Conservation (phyloP, 2,113 vertebrate species). For the Procapra przewalskii region DNA sequence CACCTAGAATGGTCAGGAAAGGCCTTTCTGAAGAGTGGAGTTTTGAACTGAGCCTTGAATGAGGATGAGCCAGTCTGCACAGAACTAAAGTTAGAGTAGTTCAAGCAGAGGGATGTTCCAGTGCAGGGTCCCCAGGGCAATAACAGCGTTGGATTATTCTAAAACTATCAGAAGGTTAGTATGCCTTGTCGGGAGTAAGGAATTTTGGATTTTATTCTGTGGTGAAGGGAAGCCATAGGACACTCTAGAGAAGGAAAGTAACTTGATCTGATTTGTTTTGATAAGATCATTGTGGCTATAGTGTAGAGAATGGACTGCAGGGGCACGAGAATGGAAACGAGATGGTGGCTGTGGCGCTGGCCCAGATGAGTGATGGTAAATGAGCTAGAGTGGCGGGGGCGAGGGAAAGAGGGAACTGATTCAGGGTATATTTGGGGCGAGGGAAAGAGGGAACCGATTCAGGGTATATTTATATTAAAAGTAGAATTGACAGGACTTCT, state of each 20-base stretch:
- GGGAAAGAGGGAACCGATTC: not conserved
- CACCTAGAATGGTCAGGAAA: not conserved
- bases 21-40: not conserved
- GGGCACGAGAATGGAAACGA: not conserved
- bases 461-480: not conserved
- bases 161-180: not conserved
- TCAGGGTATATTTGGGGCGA: not conserved
- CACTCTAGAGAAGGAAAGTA: not conserved
- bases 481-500: not conserved
- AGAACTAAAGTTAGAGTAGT: not conserved
- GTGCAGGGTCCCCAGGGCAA: not conserved
- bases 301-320: not conserved
- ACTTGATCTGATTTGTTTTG: not conserved
- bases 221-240: not conserved
- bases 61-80: not conserved
- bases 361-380: not conserved
- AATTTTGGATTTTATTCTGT: conserved; percentile 17
- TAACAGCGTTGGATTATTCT: not conserved
- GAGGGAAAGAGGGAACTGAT: not conserved
- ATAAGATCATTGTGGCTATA: not conserved
- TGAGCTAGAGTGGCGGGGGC: not conserved
- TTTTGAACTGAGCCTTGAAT: not conserved
- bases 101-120: not conserved
- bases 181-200: not conserved
- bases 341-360: not conserved